These are phyloP conservation scores for Anguilla japonica DNA, from an alignment of 2,113 vertebrate species.

Conservation along the genomic window DNA sequence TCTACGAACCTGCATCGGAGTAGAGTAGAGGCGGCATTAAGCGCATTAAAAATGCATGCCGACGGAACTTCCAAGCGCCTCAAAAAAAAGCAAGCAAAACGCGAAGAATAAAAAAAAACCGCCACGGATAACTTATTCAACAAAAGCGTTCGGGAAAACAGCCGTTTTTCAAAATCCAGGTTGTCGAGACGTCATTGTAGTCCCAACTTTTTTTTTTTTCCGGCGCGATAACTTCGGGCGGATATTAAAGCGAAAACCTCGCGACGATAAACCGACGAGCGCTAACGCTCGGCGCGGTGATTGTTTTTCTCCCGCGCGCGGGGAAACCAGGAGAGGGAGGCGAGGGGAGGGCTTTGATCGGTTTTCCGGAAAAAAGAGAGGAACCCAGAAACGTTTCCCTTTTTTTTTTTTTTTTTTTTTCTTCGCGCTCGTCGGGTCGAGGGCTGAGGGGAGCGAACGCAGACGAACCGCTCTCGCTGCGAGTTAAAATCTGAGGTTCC, in stretches of 20 bases:
- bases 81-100: not conserved
- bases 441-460: not conserved
- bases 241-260: not conserved
- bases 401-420: no score
- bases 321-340: not conserved
- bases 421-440: not conserved
- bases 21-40: constrained; percentile 15
- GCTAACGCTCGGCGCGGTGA: not conserved
- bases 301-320: not conserved
- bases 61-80: not conserved
- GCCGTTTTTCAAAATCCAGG: not conserved
- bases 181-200: not conserved
- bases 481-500: not conserved
- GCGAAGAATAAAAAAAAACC: not conserved
- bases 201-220: constrained; percentile 4
- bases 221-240: not conserved
- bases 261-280: not conserved
- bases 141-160: not conserved
- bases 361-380: not conserved
- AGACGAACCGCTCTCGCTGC: not conserved
- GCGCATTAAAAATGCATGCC: constrained; percentile 13
- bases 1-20: constrained; percentile 23
- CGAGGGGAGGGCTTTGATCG: not conserved
- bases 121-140: not conserved
- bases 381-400: not conserved